phyloP scores from a whole-genome alignment of 2,797 vertebrate species.

The Parotocinclus haroldoi region DNA sequence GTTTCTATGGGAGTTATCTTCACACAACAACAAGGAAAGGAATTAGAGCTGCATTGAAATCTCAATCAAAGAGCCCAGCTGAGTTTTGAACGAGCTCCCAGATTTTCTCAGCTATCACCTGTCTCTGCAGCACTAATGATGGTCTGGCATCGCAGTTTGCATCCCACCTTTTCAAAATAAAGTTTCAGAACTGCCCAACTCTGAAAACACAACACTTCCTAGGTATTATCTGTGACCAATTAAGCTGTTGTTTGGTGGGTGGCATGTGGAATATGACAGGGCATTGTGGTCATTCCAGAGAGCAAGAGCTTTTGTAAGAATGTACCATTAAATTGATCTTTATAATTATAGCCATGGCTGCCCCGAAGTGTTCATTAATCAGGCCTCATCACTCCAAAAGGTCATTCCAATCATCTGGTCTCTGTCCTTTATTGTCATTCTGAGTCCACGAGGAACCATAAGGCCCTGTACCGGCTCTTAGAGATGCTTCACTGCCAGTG shows the following conservation, averaged over 20 bases:
- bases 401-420: slow-evolving; percentile 37
- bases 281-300: slow-evolving; percentile 23
- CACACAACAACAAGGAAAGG: slow-evolving; percentile 25
- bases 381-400: slow-evolving; percentile 36
- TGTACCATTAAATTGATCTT: slow-evolving; percentile 40
- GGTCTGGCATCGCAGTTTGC: slow-evolving; percentile 50
- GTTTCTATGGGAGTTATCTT: no score
- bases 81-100: slow-evolving; percentile 67
- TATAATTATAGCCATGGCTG: slow-evolving; percentile 31
- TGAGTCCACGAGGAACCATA: slow-evolving; percentile 29
- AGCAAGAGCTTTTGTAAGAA: slow-evolving; percentile 26
- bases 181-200: slow-evolving; percentile 42
- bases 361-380: slow-evolving; percentile 32
- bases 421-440: slow-evolving; percentile 32
- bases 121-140: slow-evolving; percentile 47
- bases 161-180: slow-evolving; percentile 41
- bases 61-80: slow-evolving; percentile 56
- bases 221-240: slow-evolving; percentile 41
- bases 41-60: slow-evolving; percentile 57
- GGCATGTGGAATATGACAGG: slow-evolving; percentile 38
- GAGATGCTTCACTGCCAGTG: slow-evolving; percentile 19
- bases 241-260: slow-evolving; percentile 40
- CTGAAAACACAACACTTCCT: slow-evolving; percentile 37
- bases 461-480: slow-evolving; percentile 21
- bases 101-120: slow-evolving; percentile 61